Conservation (phyloP, 1,140 invertebrate genomes). For the Hestina assimilis region DNA sequence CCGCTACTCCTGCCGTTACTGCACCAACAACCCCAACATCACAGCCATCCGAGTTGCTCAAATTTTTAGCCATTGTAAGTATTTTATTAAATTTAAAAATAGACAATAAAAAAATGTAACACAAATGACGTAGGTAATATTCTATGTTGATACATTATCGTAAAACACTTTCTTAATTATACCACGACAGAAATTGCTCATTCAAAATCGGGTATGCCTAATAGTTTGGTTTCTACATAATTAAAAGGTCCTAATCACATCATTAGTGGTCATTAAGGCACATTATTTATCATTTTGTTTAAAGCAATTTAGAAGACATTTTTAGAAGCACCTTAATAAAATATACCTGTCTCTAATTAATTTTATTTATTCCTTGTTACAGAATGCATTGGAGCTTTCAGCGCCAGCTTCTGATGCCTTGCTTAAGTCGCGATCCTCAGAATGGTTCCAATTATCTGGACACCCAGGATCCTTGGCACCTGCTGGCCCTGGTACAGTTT, state of each 20-base stretch:
- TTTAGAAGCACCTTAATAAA: no score
- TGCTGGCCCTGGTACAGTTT: slow-evolving; percentile 95
- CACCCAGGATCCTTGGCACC: slow-evolving; percentile 95
- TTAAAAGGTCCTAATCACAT: slow-evolving; percentile 2
- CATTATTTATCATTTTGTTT: not conserved
- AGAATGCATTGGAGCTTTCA: slow-evolving; percentile 96
- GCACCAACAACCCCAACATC: slow-evolving; percentile 40
- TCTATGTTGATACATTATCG: not conserved
- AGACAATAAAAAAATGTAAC: no score
- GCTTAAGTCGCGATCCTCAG: slow-evolving; percentile 83
- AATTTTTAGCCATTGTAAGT: slow-evolving; percentile 78
- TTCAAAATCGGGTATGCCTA: no score
- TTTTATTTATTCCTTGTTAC: slow-evolving; percentile 70
- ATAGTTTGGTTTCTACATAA: slow-evolving; percentile 5
- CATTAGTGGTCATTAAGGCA: not conserved
- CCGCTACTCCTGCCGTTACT: slow-evolving; percentile 40
- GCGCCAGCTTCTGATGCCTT: slow-evolving; percentile 94
- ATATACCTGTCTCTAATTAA: not conserved
- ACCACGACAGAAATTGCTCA: not conserved
- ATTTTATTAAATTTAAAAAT: slow-evolving; percentile 13
- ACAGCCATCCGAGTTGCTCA: slow-evolving; percentile 71
- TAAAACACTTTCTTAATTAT: slow-evolving; percentile 7
- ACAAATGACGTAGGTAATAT: not conserved
- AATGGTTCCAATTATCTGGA: slow-evolving; percentile 96
- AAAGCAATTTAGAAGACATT: no score